These are phyloP conservation scores for Orycteropus afer DNA, from an alignment of 2,113 vertebrate species.

Conservation along the genomic window DNA sequence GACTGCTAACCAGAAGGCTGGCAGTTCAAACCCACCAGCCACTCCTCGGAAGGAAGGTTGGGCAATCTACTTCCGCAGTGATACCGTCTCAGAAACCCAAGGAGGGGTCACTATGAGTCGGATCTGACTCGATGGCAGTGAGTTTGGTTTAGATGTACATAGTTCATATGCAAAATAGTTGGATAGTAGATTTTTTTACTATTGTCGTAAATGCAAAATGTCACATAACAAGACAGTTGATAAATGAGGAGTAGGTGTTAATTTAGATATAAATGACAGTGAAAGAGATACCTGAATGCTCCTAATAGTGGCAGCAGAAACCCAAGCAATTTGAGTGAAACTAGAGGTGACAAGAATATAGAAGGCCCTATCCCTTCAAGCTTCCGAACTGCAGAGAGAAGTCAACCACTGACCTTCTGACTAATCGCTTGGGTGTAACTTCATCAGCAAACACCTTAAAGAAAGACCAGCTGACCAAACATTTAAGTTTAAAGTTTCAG, in stretches of 20 bases:
- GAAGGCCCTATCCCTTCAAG: constrained; percentile 32
- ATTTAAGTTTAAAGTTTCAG: constrained; percentile 41
- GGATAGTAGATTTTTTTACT: background rate
- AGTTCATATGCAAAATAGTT: background rate
- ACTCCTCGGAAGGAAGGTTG: no score
- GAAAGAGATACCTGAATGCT: background rate
- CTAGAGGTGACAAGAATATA: background rate
- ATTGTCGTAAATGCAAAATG: background rate
- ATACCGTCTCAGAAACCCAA: no score
- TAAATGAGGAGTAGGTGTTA: background rate
- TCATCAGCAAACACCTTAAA: constrained; percentile 47
- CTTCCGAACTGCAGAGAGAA: constrained; percentile 3
- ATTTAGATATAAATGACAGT: constrained; percentile 3
- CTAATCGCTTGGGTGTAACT: constrained; percentile 10
- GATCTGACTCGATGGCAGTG: no score
- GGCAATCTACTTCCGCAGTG: no score
- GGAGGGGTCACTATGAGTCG: no score
- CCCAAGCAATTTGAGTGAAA: background rate
- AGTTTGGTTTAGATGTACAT: background rate
- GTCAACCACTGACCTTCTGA: background rate
- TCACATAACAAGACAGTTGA: no score
- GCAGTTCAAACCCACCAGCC: no score
- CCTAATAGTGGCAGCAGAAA: background rate
- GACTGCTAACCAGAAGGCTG: no score
- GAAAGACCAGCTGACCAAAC: constrained; percentile 50